Base-by-base conservation (phyloP, 2,113 vertebrate genomes). In the Balaeniceps rex region DNA sequence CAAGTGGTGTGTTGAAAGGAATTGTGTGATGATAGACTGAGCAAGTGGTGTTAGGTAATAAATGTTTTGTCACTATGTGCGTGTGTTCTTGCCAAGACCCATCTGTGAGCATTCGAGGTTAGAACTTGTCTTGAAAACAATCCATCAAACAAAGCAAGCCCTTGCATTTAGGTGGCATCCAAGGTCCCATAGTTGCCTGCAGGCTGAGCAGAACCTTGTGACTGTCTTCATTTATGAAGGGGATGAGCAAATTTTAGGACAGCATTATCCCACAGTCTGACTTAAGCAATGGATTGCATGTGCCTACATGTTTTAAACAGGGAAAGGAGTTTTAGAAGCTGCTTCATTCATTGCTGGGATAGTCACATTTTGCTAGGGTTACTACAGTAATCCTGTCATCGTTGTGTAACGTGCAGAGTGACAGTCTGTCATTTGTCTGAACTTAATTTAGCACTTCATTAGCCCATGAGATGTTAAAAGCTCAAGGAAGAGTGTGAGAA, bases 381-480 rank as follows among this genome's bases (percentile, higher is more conserved):
- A 90, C 92, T 90, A 70, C 54, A 74, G 81, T 97, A 97, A 95
- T 83, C 14, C 63, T 91, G 34, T 61, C 76, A 18, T 76, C 25
- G 9, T 76, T 93, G n/a, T 46, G 34, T 97, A 81, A 92, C n/a
- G 44, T 95, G 38, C 15, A 5, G 54, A 91, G 42, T 77, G 79
- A 71, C 51, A 47, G 89, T 91, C 38, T 84, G 34, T 90, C 80
- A 81, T 93, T 96, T 96, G 68, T 88, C 71, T 58, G 70, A 89
- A 94, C 83, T 96, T 95, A 96, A 96, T 98, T 98, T 98, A 93
- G 93, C 84, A 92, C 79, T 97, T 97, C 92, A 97, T 98, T 98
- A 97, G 82, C 46, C 87, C 28, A 10, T 46, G 69, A 96, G 79
- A 88, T 98, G 84, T 94, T 96, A 97, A 92, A 96, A 92, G 78